These are phyloP conservation scores for Drosophila pseudoobscura DNA, from an alignment of 1,140 invertebrate genomes.

Conservation along the genomic window DNA sequence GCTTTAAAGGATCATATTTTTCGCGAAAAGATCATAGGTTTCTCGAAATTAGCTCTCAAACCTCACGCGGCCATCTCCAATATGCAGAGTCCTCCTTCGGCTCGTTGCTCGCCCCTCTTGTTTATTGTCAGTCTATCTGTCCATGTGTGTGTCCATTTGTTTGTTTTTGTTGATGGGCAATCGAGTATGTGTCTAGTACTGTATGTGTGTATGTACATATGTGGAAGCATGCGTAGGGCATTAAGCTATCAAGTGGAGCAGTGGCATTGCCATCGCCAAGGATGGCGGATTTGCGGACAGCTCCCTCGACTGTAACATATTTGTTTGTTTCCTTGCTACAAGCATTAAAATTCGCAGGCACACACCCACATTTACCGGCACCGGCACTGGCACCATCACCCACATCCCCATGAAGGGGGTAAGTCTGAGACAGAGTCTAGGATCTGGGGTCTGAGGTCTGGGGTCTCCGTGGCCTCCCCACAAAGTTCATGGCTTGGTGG, in stretches of 20 bases:
- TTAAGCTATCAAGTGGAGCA: constrained; percentile 70
- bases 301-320: constrained; percentile 65
- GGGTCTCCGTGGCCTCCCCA: constrained; percentile 30
- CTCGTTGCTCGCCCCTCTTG: constrained; percentile 26
- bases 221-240: constrained; percentile 66
- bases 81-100: constrained; percentile 31
- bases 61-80: constrained; percentile 16
- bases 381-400: too few species aligned
- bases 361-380: not conserved
- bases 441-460: constrained; percentile 1
- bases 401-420: not conserved
- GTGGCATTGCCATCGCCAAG: constrained; percentile 35
- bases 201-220: constrained; percentile 42
- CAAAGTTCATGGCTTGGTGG: constrained; percentile 53
- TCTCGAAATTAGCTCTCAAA: too few species aligned
- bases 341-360: constrained; percentile 54
- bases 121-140: not conserved
- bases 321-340: constrained; percentile 57
- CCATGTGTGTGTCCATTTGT: constrained; percentile 17
- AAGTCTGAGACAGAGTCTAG: not conserved
- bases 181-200: constrained; percentile 23
- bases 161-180: constrained; percentile 6
- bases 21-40: too few species aligned
- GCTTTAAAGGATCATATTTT: too few species aligned
- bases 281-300: constrained; percentile 57